Conservation (phyloP, 53 echinoderm and acorn worm genomes). For the Arbacia lixula region DNA sequence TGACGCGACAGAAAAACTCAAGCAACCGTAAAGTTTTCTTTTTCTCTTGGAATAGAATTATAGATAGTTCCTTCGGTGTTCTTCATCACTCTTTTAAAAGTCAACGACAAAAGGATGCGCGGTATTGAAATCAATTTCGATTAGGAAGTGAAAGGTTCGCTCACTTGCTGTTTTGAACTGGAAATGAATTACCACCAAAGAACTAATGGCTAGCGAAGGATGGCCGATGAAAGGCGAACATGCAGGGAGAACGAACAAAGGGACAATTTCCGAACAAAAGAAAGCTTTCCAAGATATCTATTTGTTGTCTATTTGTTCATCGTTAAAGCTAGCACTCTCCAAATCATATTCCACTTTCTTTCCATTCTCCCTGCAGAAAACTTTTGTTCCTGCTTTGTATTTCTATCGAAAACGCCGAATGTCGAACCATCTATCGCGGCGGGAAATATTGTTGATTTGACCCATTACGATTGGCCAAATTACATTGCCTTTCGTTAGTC, state of each 20-base stretch:
- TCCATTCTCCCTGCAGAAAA: background rate
- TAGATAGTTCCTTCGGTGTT: background rate
- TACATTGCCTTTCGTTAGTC: conserved; percentile 17
- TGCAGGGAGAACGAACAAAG: background rate
- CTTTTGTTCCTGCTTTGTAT: too few species aligned
- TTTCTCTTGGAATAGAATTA: conserved; percentile 3
- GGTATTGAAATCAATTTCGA: conserved; percentile 14
- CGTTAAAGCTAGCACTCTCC: conserved; percentile 5
- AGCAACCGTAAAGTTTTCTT: background rate
- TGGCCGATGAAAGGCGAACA: background rate
- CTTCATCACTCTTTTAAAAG: background rate
- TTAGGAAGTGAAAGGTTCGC: conserved; percentile 14
- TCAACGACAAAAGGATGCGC: background rate
- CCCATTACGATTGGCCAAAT: conserved; percentile 37
- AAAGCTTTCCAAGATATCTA: conserved; percentile 20
- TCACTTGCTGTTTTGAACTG: conserved; percentile 3
- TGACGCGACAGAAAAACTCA: background rate
- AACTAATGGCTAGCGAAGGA: conserved; percentile 8
- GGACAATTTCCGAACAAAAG: background rate
- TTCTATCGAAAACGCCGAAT: too few species aligned
- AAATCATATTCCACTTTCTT: background rate
- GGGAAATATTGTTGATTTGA: conserved; percentile 45
- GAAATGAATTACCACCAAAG: conserved; percentile 12
- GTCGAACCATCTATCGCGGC: background rate
- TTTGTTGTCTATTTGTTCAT: conserved; percentile 32